Evolutionary conservation across 1,140 invertebrate species (phyloP), one percentile per base, ranked within the genome.

Genomic region (Drosophila prosaltans): DNA sequence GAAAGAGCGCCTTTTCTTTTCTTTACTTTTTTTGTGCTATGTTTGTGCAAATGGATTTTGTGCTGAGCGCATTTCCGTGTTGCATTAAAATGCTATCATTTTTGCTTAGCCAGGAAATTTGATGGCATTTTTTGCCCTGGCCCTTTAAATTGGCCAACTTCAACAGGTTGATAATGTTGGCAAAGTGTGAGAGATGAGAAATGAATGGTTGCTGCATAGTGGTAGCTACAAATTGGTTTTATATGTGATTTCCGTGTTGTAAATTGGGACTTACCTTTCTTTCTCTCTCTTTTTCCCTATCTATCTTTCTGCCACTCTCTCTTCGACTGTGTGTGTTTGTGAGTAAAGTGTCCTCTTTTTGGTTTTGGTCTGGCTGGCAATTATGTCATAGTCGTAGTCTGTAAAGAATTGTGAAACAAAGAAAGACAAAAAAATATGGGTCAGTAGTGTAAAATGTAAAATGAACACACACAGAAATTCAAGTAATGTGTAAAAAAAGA

Each of bases 31-130:
- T 9, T 6, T 28, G 16, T 40, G 24, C 5, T 1, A 21, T 26
- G 57, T 30, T 84, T 80, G 65, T 66, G 76, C 76, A 77, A 80
- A 83, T 83, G 81, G 66, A 67, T 72, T 72, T 64, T 68, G 59
- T 40, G 64, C 61, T 83, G 77, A 65, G 77, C 74, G 71, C 73
- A 80, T 83, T 84, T 89, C 80, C 83, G 84, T 65, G 65, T 80
- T 78, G 74, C 77, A 78, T 88, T 88, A 89, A 88, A 89, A 71
- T 74, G 45, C 76, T 66, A 57, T 74, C 62, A 57, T n/a, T 61
- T 63, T 60, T 68, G 21, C 45, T 39, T 48, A 58, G 48, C 48
- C 83, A 83, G 83, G 83, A 89, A 89, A 88, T 88, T 77, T 80
- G 73, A 78, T 80, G 76, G 60, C 60, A 80, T 80, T 57, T 83